Conservation (phyloP, 1,140 invertebrate genomes). For the Drosophila baimaii region DNA sequence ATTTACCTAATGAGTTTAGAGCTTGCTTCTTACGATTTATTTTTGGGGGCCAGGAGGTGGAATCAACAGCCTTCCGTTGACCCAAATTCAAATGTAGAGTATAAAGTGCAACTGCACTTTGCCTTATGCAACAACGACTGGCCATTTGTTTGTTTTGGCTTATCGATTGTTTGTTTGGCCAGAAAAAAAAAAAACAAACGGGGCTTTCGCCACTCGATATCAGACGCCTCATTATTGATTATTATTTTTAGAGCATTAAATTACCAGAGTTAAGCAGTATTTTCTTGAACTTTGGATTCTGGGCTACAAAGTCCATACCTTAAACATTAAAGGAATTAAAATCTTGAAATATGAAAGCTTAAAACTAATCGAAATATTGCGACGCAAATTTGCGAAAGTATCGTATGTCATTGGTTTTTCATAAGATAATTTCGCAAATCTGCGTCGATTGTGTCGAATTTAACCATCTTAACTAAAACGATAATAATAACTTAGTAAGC, state of each 20-base stretch:
- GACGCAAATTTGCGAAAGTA: too few species aligned
- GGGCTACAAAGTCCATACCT: not conserved
- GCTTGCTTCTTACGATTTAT: slow-evolving; percentile 3
- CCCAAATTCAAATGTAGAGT: slow-evolving; percentile 49
- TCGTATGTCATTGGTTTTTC: too few species aligned
- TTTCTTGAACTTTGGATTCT: not conserved
- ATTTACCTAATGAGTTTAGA: slow-evolving; percentile 23
- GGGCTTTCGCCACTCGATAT: slow-evolving; percentile 8
- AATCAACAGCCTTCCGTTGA: slow-evolving; percentile 47
- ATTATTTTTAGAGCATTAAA: not conserved
- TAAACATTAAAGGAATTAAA: not conserved
- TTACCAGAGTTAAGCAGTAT: not conserved
- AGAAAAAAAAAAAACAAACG: not conserved
- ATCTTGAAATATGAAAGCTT: too few species aligned
- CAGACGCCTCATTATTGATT: slow-evolving; percentile 5
- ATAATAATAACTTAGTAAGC: not conserved
- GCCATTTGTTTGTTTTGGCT: slow-evolving; percentile 53
- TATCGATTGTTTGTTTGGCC: slow-evolving; percentile 61
- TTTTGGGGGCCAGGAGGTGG: not conserved
- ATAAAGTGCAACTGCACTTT: slow-evolving; percentile 33
- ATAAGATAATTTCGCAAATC: too few species aligned
- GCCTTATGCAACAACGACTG: slow-evolving; percentile 71
- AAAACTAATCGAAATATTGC: too few species aligned
- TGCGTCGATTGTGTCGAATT: not conserved
- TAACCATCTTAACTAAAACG: not conserved